A percentile compares a stretch with the other conserved stretches of the same genome.
phyloP scores from a whole-genome alignment of 2,113 vertebrate species.

The Emberiza fucata region DNA sequence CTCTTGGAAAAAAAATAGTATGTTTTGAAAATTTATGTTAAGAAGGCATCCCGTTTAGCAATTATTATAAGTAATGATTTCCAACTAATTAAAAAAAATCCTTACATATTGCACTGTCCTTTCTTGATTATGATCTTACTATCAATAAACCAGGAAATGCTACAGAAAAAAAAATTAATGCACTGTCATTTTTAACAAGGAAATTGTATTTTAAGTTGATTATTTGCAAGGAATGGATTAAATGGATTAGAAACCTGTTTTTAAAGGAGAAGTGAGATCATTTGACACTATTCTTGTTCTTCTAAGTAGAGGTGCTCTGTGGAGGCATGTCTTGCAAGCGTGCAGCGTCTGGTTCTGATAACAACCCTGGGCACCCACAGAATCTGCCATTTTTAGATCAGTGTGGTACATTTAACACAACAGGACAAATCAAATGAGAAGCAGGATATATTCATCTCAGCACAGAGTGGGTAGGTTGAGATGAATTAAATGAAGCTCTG shows the following conservation, averaged over 20 bases:
- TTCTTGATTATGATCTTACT: neutral
- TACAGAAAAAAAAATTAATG: neutral
- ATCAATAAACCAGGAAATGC: neutral
- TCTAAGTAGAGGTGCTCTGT: neutral
- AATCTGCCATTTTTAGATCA: slow-evolving; percentile 10
- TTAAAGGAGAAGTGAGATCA: neutral
- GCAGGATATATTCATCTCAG: neutral
- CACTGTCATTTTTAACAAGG: neutral
- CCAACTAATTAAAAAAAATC: neutral
- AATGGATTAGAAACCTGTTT: neutral
- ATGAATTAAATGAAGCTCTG: neutral
- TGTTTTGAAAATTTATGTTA: neutral
- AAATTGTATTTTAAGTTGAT: neutral
- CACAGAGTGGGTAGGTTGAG: neutral
- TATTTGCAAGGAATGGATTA: neutral
- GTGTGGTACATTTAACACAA: neutral
- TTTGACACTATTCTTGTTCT: neutral
- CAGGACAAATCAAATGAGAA: neutral
- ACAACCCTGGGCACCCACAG: neutral
- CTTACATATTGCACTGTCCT: neutral
- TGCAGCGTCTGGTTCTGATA: neutral
- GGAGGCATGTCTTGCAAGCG: neutral
- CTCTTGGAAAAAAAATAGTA: neutral
- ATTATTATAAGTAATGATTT: neutral
- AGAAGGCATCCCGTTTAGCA: neutral